A percentile compares a stretch with the other conserved stretches of the same genome.
phyloP scores from a whole-genome alignment of 2,113 vertebrate genomes.

The Hippocampus guttulatus region DNA sequence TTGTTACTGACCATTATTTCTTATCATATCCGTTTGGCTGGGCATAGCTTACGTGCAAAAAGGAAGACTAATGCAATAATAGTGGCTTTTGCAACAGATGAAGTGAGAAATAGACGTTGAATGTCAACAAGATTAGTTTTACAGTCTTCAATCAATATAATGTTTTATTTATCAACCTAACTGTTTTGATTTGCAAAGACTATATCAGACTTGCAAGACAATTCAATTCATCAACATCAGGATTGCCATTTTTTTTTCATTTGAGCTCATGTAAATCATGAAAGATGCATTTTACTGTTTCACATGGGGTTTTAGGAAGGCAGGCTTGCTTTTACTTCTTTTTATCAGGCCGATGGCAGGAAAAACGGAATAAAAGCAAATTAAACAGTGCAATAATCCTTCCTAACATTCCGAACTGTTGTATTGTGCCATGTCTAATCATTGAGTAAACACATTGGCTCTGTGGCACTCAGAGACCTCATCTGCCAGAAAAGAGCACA shows the following conservation, averaged over 20 bases:
- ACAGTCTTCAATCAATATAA: background rate
- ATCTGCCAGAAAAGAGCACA: slow-evolving; percentile 50
- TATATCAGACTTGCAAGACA: background rate
- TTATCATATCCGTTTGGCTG: background rate
- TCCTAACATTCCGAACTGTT: slow-evolving; percentile 54
- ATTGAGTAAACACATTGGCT: slow-evolving; percentile 53
- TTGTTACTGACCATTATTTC: background rate
- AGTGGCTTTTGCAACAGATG: background rate
- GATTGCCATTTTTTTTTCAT: background rate
- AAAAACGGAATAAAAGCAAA: slow-evolving; percentile 35
- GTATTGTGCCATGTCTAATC: slow-evolving; percentile 57
- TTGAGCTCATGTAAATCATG: background rate
- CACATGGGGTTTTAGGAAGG: slow-evolving; percentile 6
- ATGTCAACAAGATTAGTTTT: background rate
- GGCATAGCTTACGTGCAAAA: background rate
- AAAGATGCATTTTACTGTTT: slow-evolving; percentile 17
- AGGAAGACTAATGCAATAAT: background rate
- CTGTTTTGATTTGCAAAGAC: background rate
- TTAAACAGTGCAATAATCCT: slow-evolving; percentile 52
- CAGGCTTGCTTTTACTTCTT: background rate
- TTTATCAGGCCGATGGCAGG: slow-evolving; percentile 31
- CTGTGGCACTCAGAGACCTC: slow-evolving; percentile 35
- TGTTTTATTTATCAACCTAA: background rate
- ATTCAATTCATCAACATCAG: background rate
- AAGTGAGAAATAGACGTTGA: background rate